Conservation (phyloP, 2,113 vertebrate species). For the Mormoops blainvillei region DNA sequence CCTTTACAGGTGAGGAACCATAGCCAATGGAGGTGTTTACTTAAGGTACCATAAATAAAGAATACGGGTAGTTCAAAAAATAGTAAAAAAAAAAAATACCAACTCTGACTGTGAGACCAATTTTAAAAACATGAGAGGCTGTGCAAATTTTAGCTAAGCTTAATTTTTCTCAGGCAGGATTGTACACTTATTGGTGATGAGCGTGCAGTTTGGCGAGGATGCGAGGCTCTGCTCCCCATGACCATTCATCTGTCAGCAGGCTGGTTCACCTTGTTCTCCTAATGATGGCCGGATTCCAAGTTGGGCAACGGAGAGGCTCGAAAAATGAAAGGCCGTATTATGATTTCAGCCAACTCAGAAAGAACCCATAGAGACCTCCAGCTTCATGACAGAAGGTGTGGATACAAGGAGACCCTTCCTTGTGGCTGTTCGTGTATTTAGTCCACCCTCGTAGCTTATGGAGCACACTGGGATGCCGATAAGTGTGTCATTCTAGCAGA, state of each 20-base stretch:
- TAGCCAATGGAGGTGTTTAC: background rate
- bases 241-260: background rate
- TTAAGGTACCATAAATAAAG: background rate
- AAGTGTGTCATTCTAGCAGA: background rate
- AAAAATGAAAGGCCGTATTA: background rate
- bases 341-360: background rate
- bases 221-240: background rate
- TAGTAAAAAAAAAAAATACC: background rate
- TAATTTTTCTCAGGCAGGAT: background rate
- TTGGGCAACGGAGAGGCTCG: background rate
- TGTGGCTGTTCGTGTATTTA: background rate
- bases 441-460: background rate
- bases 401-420: background rate
- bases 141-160: background rate
- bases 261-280: background rate
- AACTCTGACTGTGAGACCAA: background rate
- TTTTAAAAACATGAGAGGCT: background rate
- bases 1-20: background rate
- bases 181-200: background rate
- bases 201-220: background rate
- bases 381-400: background rate
- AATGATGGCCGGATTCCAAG: background rate
- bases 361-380: background rate
- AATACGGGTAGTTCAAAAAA: background rate
- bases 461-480: background rate